Evolutionary conservation across 2,888 invertebrate species (phyloP).

Genomic region (Euplexia lucipara): DNA sequence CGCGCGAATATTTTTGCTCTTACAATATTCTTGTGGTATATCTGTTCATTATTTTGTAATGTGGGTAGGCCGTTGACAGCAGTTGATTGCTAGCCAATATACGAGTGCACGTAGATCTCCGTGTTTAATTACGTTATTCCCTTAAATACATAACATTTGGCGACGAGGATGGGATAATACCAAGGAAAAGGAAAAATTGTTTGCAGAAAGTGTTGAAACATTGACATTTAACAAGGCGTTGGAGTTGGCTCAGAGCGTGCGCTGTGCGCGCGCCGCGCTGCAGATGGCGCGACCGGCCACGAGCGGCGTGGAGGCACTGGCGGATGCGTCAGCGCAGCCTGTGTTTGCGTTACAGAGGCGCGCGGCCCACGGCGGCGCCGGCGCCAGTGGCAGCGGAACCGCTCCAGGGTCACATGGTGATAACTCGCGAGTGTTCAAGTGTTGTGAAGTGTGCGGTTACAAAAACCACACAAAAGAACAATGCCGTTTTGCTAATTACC

Average conservation of each 20-base stretch:
- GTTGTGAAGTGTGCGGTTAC: constrained; percentile 2
- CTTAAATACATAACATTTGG: too few species aligned
- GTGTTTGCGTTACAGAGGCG: constrained; percentile 1
- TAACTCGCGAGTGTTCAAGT: constrained; percentile 2
- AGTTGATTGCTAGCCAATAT: too few species aligned
- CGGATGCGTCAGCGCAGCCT: constrained; percentile 2
- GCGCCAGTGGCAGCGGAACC: constrained; percentile 2
- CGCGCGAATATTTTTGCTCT: constrained; percentile 5
- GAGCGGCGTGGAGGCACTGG: constrained; percentile 1
- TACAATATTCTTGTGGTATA: constrained; percentile 19
- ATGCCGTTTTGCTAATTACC: constrained; percentile 2
- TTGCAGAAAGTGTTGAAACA: constrained; percentile 40
- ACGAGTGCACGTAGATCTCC: too few species aligned
- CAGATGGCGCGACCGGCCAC: constrained; percentile 2
- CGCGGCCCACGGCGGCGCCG: constrained; percentile 1
- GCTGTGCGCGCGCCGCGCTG: constrained; percentile 22
- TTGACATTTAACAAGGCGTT: constrained; percentile 46
- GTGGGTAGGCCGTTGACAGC: too few species aligned
- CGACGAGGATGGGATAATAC: neutral
- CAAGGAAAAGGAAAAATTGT: constrained; percentile 46
- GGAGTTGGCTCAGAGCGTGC: constrained; percentile 22
- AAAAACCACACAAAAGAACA: too few species aligned
- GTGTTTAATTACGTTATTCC: too few species aligned
- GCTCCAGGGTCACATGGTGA: constrained; percentile 1
- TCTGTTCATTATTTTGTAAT: too few species aligned